Evolutionary conservation across 2,888 invertebrate species (phyloP).

Genomic region (Gisinianus flammeolus): DNA sequence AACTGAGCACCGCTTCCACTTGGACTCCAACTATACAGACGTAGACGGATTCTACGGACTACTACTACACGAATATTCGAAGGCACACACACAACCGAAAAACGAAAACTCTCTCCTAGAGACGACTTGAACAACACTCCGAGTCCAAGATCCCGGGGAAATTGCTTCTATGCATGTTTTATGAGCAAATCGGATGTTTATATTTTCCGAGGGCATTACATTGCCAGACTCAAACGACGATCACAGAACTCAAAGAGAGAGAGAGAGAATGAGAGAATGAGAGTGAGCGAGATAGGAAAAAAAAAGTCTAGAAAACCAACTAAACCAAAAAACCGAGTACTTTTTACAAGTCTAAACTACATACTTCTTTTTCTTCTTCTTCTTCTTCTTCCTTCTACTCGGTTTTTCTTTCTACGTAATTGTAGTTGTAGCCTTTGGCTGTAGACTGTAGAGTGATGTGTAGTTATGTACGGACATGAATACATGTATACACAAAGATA

Average conservation of each 20-base stretch:
- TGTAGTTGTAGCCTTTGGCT: neutral
- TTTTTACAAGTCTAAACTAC: neutral
- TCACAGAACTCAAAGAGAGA: neutral
- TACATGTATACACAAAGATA: neutral
- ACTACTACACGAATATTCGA: neutral
- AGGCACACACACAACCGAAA: neutral
- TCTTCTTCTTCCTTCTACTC: neutral
- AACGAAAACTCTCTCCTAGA: neutral
- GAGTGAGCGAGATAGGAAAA: neutral
- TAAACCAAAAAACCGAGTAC: neutral
- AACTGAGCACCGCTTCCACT: conserved; percentile 5
- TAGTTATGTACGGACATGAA: too few species aligned
- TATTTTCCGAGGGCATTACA: conserved; percentile 34
- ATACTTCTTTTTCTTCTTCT: neutral
- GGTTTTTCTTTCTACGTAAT: neutral
- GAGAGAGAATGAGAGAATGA: conserved; percentile 1
- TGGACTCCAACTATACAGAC: too few species aligned
- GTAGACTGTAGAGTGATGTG: neutral
- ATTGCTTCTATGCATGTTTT: conserved; percentile 47
- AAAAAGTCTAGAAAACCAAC: neutral
- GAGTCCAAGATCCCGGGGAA: conserved; percentile 32
- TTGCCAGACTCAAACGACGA: neutral
- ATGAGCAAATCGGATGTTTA: conserved; percentile 50
- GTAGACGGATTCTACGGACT: neutral
- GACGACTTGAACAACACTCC: conserved; percentile 4